Evolutionary conservation across 2,888 invertebrate genomes (phyloP).

Genomic region (Thelaira solivaga): DNA sequence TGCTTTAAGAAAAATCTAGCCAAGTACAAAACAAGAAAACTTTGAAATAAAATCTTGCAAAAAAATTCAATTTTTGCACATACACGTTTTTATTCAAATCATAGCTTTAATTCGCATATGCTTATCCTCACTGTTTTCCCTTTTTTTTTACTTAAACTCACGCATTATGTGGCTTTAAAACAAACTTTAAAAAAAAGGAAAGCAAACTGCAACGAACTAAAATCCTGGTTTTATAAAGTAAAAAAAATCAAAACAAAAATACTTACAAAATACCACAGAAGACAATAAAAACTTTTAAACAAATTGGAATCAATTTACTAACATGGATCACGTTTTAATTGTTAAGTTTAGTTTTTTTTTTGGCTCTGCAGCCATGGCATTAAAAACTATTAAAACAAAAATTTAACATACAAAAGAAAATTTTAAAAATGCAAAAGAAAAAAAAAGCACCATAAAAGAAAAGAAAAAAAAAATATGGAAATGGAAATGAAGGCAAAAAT

Average conservation of each 20-base stretch:
- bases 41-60: neutral
- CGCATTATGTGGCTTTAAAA: slow-evolving; percentile 37
- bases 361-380: neutral
- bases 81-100: slow-evolving; percentile 62
- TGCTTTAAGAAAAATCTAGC: neutral
- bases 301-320: slow-evolving; percentile 66
- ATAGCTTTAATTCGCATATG: slow-evolving; percentile 18
- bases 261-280: neutral
- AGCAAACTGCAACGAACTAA: neutral
- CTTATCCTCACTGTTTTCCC: too few species aligned
- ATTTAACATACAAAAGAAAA: slow-evolving; percentile 55
- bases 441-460: neutral
- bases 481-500: neutral
- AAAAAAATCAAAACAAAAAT: too few species aligned
- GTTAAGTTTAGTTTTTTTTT: slow-evolving; percentile 64
- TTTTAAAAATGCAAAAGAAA: neutral
- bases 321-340: slow-evolving; percentile 75
- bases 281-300: slow-evolving; percentile 45
- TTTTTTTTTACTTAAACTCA: slow-evolving; percentile 33
- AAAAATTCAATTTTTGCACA: neutral
- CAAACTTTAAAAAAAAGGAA: neutral
- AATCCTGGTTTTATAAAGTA: slow-evolving; percentile 16
- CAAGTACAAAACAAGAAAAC: slow-evolving; percentile 7
- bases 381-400: neutral
- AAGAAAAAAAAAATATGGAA: neutral